phyloP scores from a whole-genome alignment of 2,888 invertebrate genomes.

The Brachyptera putata region DNA sequence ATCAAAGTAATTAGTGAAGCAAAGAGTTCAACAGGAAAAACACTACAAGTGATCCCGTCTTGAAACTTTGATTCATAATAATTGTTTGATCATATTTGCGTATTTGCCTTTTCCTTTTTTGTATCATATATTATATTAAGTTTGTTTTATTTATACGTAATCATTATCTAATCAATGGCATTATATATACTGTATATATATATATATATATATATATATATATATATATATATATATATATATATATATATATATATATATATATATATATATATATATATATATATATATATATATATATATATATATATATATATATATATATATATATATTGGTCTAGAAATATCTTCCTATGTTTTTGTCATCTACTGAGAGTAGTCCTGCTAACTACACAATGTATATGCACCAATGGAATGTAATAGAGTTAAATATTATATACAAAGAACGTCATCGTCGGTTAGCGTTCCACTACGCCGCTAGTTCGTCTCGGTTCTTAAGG shows the following conservation, averaged over 20 bases:
- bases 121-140: constrained; percentile 1
- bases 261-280: no score
- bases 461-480: no score
- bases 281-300: no score
- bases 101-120: constrained; percentile 11
- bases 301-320: no score
- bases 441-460: no score
- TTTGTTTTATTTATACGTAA: constrained; percentile 4
- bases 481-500: no score
- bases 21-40: not conserved
- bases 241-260: no score
- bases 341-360: constrained; percentile 8
- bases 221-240: no score
- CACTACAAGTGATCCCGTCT: no score
- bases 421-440: constrained; percentile 12
- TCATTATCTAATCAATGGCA: constrained; percentile 14
- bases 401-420: constrained; percentile 18
- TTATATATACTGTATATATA: no score
- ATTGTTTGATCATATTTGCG: constrained; percentile 15
- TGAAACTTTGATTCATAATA: not conserved
- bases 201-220: no score
- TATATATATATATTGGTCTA: no score
- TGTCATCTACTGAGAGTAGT: constrained; percentile 2
- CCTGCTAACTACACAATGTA: constrained; percentile 11
- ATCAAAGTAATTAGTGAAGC: not conserved